Evolutionary conservation across 2,113 vertebrate genomes (phyloP).

Genomic region (Equus przewalskii): DNA sequence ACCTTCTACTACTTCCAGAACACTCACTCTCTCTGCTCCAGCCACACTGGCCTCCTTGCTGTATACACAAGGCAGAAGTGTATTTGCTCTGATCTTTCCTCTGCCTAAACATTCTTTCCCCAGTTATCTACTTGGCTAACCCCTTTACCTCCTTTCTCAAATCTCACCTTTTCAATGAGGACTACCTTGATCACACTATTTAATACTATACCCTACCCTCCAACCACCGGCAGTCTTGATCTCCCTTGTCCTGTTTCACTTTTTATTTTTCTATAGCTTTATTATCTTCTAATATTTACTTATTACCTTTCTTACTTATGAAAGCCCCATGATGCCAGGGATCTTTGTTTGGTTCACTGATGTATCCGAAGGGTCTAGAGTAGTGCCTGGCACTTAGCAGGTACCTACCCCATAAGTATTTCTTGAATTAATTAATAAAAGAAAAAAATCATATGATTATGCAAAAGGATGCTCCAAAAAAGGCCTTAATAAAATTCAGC

Average conservation of each 20-base stretch:
- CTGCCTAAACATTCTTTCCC: neutral
- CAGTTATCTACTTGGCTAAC: neutral
- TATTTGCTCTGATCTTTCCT: neutral
- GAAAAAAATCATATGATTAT: neutral
- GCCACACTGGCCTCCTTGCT: neutral
- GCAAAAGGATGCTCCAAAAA: neutral
- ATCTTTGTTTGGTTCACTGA: neutral
- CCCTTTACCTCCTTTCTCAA: neutral
- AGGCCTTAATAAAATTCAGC: neutral
- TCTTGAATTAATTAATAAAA: neutral
- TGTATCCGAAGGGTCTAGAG: too few relatives aligned
- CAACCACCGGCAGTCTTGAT: neutral
- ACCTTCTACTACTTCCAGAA: neutral
- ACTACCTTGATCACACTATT: neutral
- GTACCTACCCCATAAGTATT: neutral
- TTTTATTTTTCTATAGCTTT: neutral
- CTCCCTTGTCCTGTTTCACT: neutral
- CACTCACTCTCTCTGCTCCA: neutral
- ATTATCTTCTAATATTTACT: neutral
- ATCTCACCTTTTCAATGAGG: neutral
- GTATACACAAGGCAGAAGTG: too few relatives aligned
- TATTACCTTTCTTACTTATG: neutral
- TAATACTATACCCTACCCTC: neutral
- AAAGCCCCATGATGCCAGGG: neutral
- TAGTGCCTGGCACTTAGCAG: too few relatives aligned